These are phyloP conservation scores for Luscinia luscinia DNA, from an alignment of 2,797 vertebrate genomes.

Conservation along the genomic window DNA sequence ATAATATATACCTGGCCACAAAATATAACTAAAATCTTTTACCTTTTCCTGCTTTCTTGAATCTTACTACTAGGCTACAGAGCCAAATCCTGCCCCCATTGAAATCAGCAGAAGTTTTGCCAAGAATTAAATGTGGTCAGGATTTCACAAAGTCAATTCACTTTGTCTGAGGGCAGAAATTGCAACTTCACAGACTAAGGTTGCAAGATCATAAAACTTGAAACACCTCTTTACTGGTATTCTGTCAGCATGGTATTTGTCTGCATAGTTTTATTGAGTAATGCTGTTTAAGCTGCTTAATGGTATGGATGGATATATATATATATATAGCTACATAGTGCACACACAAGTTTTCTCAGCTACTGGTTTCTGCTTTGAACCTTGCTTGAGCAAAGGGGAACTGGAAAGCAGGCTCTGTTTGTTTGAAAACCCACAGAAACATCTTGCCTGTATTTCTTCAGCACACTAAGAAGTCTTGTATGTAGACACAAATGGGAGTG, in stretches of 20 bases:
- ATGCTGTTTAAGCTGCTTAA: background rate
- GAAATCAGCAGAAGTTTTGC: constrained; percentile 56
- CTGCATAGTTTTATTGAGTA: background rate
- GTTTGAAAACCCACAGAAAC: background rate
- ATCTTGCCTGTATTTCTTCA: background rate
- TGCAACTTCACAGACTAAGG: background rate
- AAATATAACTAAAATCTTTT: constrained; percentile 19
- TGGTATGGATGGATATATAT: background rate
- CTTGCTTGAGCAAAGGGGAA: background rate
- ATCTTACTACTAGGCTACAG: background rate
- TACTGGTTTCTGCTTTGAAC: background rate
- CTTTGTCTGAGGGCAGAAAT: background rate
- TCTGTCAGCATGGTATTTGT: background rate
- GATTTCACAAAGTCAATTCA: constrained; percentile 19
- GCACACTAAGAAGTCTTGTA: background rate
- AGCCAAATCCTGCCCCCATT: constrained; percentile 64
- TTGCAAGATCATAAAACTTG: background rate
- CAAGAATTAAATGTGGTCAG: constrained; percentile 65
- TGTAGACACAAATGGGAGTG: background rate
- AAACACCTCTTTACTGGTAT: background rate
- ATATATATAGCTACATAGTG: background rate
- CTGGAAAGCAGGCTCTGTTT: background rate
- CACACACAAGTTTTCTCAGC: background rate
- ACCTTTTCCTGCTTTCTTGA: background rate
- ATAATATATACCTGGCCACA: constrained; percentile 41